Conservation (phyloP, 2,888 invertebrate genomes). For the Alsophila aescularia region DNA sequence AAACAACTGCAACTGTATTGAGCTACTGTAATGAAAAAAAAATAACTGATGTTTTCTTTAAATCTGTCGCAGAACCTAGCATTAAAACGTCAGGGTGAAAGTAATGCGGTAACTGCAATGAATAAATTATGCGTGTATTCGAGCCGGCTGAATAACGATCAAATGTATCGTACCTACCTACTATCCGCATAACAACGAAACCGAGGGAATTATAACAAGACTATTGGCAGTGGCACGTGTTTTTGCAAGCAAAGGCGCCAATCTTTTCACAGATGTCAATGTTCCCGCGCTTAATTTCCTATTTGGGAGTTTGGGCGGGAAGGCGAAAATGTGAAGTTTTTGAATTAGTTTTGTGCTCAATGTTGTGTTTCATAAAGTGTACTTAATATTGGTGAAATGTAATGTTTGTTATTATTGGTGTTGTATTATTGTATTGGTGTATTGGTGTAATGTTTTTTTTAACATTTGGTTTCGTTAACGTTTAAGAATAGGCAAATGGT, state of each 20-base stretch:
- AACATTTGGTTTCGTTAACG: no score
- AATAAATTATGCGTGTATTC: constrained; percentile 53
- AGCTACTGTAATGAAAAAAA: no score
- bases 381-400: no score
- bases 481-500: no score
- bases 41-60: neutral
- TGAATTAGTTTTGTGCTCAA: no score
- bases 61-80: neutral
- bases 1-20: no score
- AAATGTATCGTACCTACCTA: neutral
- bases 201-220: constrained; percentile 8
- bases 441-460: no score
- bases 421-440: no score
- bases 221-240: constrained; percentile 29
- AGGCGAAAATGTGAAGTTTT: no score
- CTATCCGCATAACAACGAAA: constrained; percentile 13
- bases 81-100: constrained; percentile 51
- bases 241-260: constrained; percentile 25
- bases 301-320: no score
- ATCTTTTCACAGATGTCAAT: constrained; percentile 28
- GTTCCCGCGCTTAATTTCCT: neutral
- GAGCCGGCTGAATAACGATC: constrained; percentile 38
- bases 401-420: no score
- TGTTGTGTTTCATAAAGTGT: no score
- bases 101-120: constrained; percentile 58